A percentile compares a stretch with the other conserved stretches of the same genome.
Evolutionary conservation across 2,797 vertebrate species (phyloP).

Genomic region (Huso huso): DNA sequence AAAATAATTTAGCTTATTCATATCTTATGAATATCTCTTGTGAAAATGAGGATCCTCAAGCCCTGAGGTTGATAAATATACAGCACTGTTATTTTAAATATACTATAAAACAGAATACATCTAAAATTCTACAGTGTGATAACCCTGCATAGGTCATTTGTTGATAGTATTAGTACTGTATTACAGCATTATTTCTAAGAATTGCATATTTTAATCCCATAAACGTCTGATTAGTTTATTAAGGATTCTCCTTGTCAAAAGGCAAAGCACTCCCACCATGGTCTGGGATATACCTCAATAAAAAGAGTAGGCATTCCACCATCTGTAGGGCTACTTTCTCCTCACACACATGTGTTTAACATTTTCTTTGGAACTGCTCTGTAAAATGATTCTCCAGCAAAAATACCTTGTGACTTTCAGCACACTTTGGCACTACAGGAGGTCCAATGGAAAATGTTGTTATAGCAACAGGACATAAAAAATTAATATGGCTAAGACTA

Average conservation of each 20-base stretch:
- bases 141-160: neutral
- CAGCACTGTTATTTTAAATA: too few relatives aligned
- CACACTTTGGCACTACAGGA: neutral
- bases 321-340: neutral
- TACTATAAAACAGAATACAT: too few relatives aligned
- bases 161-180: neutral
- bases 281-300: neutral
- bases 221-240: too few relatives aligned
- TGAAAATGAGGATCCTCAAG: too few relatives aligned
- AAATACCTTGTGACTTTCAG: neutral
- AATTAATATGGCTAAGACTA: neutral
- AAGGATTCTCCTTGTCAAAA: too few relatives aligned
- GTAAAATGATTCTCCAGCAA: neutral
- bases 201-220: too few relatives aligned
- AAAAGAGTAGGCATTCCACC: neutral
- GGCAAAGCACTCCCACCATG: neutral
- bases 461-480: constrained; percentile 1
- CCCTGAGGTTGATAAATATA: too few relatives aligned
- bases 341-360: neutral
- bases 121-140: too few relatives aligned
- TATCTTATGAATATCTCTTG: too few relatives aligned
- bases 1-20: too few relatives aligned
- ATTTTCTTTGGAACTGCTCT: neutral
- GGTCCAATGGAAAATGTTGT: constrained; percentile 3
- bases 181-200: neutral